Base-by-base conservation (phyloP, 2,888 invertebrate genomes). In the Meandrusa payeni region DNA sequence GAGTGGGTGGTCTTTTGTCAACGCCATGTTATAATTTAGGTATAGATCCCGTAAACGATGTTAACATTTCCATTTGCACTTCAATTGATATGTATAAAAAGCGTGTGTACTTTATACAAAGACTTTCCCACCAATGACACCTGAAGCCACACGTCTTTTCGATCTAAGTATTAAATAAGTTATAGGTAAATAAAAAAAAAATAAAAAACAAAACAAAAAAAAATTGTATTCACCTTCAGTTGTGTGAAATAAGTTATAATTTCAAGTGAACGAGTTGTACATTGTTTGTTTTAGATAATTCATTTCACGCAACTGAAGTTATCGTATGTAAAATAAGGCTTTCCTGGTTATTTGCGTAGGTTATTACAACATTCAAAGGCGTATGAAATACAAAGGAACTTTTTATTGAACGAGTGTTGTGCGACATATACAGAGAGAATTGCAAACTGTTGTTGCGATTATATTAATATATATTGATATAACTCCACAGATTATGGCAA, bases 101-200 rank as follows among this genome's bases (percentile, higher is more conserved):
- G 81, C 79, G 79, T 79, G 65, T 69, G 32, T 68, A 61, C 56
- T 60, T 52, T 64, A 76, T 73, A 77, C 75, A 76, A 77, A 81
- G 73, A 82, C 69, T 71, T 69, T 73, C 86, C 86, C 86, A 85
- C 86, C 86, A 83, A 85, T 77, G 71, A 78, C 82, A 82, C 72
- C 80, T 68, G 73, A 78, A 75, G 76, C 79, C 82, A 83, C 85
- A 79, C 81, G 83, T 82, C 74, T 78, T 72, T 67, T 80, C 71
- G 74, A 74, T 76, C 69, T 86, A 83, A 85, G 86, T 85, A 85
- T 86, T 86, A 85, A 79, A 73, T 85, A 83, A 86, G 85, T 78
- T 80, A 68, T 78, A 85, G 79, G 71, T 78, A 80, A 83, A 72
- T 62, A 75, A 75, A 67, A 67, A 73, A 68, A 69, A 74, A 59